phyloP scores from a whole-genome alignment of 92 coral and sea anemone species.

The Plumapathes pennacea region DNA sequence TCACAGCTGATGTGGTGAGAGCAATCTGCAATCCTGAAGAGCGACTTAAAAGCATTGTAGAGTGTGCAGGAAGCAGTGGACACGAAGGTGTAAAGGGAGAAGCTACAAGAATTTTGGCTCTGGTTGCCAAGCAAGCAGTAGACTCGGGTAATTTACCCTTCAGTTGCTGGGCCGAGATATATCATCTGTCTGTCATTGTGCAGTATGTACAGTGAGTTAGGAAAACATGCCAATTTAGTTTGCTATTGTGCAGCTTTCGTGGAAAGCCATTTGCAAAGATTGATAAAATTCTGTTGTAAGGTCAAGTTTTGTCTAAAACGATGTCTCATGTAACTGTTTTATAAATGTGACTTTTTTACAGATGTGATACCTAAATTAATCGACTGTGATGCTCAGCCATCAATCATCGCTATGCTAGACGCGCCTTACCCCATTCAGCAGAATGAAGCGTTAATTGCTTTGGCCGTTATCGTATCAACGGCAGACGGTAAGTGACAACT shows the following conservation, averaged over 20 bases:
- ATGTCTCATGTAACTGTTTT: too few species aligned
- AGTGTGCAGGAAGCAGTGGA: constrained; percentile 77
- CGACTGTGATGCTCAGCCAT: constrained; percentile 66
- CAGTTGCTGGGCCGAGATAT: neutral
- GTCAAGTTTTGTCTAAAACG: too few species aligned
- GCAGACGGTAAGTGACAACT: constrained; percentile 34
- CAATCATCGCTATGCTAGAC: constrained; percentile 68
- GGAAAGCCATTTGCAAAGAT: too few species aligned
- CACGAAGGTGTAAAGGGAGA: constrained; percentile 84
- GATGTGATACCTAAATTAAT: constrained; percentile 69
- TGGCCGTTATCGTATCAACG: constrained; percentile 69
- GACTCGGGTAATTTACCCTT: constrained; percentile 55
- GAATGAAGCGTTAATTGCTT: constrained; percentile 91
- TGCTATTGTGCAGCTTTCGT: neutral
- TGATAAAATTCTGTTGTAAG: too few species aligned
- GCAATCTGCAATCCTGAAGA: constrained; percentile 49
- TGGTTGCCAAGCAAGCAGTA: constrained; percentile 74
- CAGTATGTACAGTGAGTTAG: neutral
- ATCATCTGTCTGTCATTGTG: neutral
- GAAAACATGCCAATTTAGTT: neutral
- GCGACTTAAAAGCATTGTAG: constrained; percentile 60
- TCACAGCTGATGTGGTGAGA: constrained; percentile 70
- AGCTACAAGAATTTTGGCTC: constrained; percentile 77
- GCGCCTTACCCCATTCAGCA: constrained; percentile 83
- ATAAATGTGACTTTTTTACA: too few species aligned